Evolutionary conservation across 2,797 vertebrate species (phyloP).

Genomic region (Gambelia wislizenii): DNA sequence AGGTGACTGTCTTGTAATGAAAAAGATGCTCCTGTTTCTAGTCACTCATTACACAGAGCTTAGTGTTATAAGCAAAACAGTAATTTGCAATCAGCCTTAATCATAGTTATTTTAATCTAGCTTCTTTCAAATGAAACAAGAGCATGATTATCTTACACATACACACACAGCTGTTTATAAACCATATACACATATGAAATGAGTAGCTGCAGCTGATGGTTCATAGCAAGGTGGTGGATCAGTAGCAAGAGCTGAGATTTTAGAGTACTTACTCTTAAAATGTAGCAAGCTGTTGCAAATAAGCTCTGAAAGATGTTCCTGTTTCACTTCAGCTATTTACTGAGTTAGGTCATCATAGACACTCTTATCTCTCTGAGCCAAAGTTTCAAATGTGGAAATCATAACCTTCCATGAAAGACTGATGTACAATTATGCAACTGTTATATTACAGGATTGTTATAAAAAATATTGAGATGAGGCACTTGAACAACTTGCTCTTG

Average conservation of each 20-base stretch:
- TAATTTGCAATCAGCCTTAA: slow-evolving; percentile 37
- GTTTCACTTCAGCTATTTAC: background rate
- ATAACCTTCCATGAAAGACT: background rate
- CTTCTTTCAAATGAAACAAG: slow-evolving; percentile 44
- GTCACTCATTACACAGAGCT: slow-evolving; percentile 2
- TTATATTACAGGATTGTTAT: no score
- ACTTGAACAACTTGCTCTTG: no score
- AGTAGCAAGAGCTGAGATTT: background rate
- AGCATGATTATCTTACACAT: background rate
- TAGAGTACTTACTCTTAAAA: background rate
- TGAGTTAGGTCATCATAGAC: background rate
- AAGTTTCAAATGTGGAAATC: background rate
- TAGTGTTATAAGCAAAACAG: slow-evolving; percentile 30
- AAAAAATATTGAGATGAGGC: no score
- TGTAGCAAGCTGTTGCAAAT: background rate
- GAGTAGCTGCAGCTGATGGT: background rate
- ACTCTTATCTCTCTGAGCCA: background rate
- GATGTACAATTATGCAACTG: no score
- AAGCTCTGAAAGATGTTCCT: background rate
- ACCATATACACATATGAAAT: background rate
- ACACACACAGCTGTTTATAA: background rate
- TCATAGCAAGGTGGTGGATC: background rate
- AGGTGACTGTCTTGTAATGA: slow-evolving; percentile 5
- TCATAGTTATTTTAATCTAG: slow-evolving; percentile 12
- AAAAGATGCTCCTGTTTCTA: slow-evolving; percentile 1